Evolutionary conservation across 2,113 vertebrate species (phyloP).

Genomic region (Neotoma lepida): DNA sequence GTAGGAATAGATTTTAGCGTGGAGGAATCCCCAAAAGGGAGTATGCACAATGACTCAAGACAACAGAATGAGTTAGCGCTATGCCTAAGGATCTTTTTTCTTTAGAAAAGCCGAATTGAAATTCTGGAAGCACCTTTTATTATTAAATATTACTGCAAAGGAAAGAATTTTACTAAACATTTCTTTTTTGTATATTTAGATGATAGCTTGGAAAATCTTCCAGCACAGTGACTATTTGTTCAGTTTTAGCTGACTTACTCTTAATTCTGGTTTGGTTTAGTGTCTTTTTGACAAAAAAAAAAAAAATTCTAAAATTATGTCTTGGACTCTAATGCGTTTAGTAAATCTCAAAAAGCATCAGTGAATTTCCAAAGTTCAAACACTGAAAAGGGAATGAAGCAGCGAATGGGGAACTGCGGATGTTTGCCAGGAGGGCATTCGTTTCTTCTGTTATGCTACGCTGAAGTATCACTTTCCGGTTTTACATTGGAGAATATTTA

Average conservation of each 20-base stretch:
- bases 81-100: constrained; percentile 11
- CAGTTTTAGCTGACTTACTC: background rate
- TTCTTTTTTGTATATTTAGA: background rate
- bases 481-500: background rate
- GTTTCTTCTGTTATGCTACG: background rate
- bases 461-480: background rate
- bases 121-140: constrained; percentile 27
- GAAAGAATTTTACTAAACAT: background rate
- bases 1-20: background rate
- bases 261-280: constrained; percentile 2
- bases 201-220: background rate
- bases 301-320: background rate
- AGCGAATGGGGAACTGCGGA: background rate
- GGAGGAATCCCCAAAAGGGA: background rate
- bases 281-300: background rate
- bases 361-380: background rate
- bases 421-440: background rate
- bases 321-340: background rate
- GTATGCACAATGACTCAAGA: background rate
- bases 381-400: background rate
- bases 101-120: constrained; percentile 14
- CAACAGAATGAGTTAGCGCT: background rate
- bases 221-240: background rate
- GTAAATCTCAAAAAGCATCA: constrained; percentile 7
- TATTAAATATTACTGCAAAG: background rate